Evolutionary conservation across 92 coral and sea anemone species (phyloP).

Genomic region (Palythoa grandis): DNA sequence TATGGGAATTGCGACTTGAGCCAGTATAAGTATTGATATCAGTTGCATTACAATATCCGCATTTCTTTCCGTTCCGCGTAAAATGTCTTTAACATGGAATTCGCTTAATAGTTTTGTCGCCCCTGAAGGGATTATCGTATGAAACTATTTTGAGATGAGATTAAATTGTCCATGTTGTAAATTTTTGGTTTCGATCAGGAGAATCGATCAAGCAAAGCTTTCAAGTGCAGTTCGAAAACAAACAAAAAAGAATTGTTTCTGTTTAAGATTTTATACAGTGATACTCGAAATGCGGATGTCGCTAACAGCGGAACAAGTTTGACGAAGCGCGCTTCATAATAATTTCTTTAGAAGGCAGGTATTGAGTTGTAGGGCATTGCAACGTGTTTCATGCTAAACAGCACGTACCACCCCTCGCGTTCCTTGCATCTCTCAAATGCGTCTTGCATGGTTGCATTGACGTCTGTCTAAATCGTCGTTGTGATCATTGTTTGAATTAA

Average conservation of each 20-base stretch:
- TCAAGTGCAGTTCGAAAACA: background rate
- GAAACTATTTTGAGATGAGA: background rate
- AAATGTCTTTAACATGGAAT: background rate
- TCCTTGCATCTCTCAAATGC: background rate
- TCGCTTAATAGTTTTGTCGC: background rate
- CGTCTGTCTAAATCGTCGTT: background rate
- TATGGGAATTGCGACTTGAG: background rate
- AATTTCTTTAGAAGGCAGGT: background rate
- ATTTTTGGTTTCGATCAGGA: background rate
- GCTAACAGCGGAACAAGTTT: slow-evolving; percentile 5
- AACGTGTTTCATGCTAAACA: slow-evolving; percentile 21
- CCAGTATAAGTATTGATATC: background rate
- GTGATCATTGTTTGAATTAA: background rate
- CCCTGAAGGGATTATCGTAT: background rate
- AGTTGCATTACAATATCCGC: background rate
- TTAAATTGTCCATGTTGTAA: background rate
- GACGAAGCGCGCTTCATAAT: slow-evolving; percentile 26
- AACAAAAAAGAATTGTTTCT: background rate
- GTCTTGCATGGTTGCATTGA: slow-evolving; percentile 28
- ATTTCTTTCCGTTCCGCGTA: background rate
- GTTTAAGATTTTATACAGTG: background rate
- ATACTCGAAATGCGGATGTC: background rate
- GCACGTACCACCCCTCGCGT: background rate
- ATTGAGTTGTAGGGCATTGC: background rate
- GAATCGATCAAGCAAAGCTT: background rate